phyloP scores from a whole-genome alignment of 2,113 vertebrate species.

The Serinus canaria region DNA sequence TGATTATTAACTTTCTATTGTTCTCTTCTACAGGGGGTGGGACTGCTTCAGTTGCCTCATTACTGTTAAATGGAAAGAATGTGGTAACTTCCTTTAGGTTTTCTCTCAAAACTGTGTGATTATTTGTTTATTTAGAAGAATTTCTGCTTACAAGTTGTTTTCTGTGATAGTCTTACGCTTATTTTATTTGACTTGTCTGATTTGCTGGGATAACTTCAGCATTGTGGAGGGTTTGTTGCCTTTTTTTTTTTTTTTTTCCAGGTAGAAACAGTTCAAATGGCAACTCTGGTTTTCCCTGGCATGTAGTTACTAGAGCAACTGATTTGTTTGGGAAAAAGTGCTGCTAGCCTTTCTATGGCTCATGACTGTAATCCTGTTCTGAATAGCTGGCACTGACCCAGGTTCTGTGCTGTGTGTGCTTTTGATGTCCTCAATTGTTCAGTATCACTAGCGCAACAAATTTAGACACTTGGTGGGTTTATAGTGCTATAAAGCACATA shows the following conservation, averaged over 20 bases:
- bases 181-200: background rate
- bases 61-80: conserved; percentile 30
- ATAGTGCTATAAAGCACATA: background rate
- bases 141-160: background rate
- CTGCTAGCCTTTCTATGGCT: background rate
- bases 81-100: conserved; percentile 11
- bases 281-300: background rate
- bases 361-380: background rate
- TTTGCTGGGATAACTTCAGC: background rate
- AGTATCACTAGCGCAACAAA: background rate
- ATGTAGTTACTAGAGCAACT: conserved; percentile 18
- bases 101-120: background rate
- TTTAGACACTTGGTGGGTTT: background rate
- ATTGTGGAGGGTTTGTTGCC: background rate
- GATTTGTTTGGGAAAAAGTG: conserved; percentile 46
- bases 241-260: background rate
- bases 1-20: conserved; percentile 7
- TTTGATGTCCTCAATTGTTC: background rate
- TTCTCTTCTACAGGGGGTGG: background rate
- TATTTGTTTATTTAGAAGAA: background rate
- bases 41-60: background rate
- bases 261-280: background rate
- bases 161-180: background rate
- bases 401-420: background rate
- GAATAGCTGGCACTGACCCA: background rate